Conservation (phyloP, 2,797 vertebrate genomes). For the Dicrostonyx torquatus region DNA sequence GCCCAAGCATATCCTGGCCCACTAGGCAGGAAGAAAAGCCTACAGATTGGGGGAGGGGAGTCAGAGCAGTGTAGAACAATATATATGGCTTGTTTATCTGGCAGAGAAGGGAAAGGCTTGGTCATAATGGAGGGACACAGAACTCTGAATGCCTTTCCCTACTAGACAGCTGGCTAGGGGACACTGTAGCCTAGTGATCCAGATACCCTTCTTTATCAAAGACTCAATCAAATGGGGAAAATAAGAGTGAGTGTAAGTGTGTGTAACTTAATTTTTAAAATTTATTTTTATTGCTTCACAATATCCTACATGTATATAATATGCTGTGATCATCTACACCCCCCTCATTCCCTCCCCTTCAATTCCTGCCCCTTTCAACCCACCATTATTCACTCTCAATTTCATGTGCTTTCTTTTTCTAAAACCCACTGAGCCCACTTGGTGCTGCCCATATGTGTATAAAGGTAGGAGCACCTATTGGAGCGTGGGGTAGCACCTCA, state of each 20-base stretch:
- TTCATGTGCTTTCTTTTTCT: neutral
- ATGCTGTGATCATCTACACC: neutral
- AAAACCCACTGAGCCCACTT: neutral
- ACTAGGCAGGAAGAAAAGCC: conserved; percentile 88
- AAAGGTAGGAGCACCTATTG: neutral
- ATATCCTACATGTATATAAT: neutral
- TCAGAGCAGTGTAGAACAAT: conserved; percentile 83
- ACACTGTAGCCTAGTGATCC: neutral
- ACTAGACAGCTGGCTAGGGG: conserved; percentile 15
- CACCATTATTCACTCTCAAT: neutral
- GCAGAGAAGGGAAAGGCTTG: conserved; percentile 54
- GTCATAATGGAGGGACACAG: conserved; percentile 16
- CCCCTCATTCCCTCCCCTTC: neutral
- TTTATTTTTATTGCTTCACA: neutral
- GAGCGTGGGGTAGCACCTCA: neutral
- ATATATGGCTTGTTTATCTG: conserved; percentile 87
- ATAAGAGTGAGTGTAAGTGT: neutral
- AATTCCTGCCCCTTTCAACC: too few relatives aligned
- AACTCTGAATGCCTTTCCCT: conserved; percentile 28
- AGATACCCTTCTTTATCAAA: conserved; percentile 40
- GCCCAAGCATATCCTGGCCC: conserved; percentile 61
- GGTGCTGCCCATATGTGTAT: neutral
- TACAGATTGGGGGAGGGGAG: conserved; percentile 71
- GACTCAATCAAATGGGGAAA: neutral
- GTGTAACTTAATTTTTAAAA: neutral